A percentile compares a stretch with the other conserved stretches of the same genome.
These are phyloP conservation scores for Panthera leo DNA, from an alignment of 2,113 vertebrate species.

Conservation along the genomic window DNA sequence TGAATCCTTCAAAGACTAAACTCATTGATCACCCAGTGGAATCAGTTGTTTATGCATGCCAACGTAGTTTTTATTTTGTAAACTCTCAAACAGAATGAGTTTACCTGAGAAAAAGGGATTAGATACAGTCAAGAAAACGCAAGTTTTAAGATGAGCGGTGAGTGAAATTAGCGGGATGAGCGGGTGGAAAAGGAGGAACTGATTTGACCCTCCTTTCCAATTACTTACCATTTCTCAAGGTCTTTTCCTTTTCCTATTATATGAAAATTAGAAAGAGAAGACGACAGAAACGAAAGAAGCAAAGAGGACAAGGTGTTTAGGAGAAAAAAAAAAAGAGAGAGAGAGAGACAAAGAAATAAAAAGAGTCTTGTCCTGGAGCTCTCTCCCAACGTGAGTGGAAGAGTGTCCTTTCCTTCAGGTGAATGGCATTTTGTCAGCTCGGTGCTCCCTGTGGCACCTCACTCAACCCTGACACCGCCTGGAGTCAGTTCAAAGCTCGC, in stretches of 20 bases:
- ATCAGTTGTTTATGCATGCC: background rate
- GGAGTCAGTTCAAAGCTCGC: background rate
- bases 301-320: background rate
- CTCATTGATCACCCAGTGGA: background rate
- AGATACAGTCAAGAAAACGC: background rate
- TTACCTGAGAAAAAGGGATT: background rate
- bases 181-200: background rate
- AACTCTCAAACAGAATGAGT: constrained; percentile 21
- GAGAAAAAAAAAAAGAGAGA: background rate
- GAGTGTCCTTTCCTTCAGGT: background rate
- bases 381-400: background rate
- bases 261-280: background rate
- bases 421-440: background rate
- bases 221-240: background rate
- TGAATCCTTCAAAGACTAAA: constrained; percentile 38
- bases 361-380: background rate
- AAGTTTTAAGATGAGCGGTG: background rate
- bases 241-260: background rate
- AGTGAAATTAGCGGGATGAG: background rate
- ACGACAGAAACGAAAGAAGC: background rate
- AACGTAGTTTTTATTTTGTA: constrained; percentile 6
- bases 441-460: background rate
- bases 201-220: background rate
- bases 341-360: background rate
- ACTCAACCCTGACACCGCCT: too few relatives aligned